Evolutionary conservation across 37 sponge, comb jelly and placozoan genomes (phyloP).

Genomic region (Agelas oroides): DNA sequence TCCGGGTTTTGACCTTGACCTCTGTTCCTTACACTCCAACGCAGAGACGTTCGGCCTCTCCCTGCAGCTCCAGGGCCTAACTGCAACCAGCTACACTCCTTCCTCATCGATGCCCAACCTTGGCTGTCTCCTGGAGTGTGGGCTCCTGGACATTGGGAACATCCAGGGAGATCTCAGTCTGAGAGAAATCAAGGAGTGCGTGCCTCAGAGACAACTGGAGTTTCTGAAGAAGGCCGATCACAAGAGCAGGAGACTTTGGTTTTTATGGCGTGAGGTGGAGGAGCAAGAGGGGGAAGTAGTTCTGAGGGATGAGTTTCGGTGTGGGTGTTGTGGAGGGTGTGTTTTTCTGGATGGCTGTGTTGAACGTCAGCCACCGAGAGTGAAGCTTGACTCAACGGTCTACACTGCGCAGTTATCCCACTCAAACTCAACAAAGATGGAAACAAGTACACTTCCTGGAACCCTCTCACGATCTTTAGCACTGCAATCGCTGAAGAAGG

Average conservation of each 20-base stretch:
- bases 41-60: constrained; percentile 46
- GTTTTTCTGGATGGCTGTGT: constrained; percentile 47
- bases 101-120: not conserved
- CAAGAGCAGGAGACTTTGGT: constrained; percentile 54
- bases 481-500: constrained; percentile 15
- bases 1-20: constrained; percentile 53
- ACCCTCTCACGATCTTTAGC: not conserved
- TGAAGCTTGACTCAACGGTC: constrained; percentile 1
- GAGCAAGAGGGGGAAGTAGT: no score
- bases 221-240: constrained; percentile 67
- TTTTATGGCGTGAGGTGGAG: constrained; percentile 47
- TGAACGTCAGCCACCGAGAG: not conserved
- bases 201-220: constrained; percentile 48
- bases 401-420: constrained; percentile 2
- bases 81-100: constrained; percentile 6
- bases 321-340: constrained; percentile 82
- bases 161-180: constrained; percentile 53
- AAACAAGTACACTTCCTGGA: not conserved
- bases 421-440: no score
- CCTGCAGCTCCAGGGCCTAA: constrained; percentile 42
- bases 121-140: constrained; percentile 30
- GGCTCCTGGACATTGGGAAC: constrained; percentile 28
- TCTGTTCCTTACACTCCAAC: constrained; percentile 63
- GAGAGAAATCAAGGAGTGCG: constrained; percentile 41
- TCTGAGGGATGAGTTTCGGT: not conserved